phyloP scores from a whole-genome alignment of 2,888 invertebrate species.

The Carabus problematicus region DNA sequence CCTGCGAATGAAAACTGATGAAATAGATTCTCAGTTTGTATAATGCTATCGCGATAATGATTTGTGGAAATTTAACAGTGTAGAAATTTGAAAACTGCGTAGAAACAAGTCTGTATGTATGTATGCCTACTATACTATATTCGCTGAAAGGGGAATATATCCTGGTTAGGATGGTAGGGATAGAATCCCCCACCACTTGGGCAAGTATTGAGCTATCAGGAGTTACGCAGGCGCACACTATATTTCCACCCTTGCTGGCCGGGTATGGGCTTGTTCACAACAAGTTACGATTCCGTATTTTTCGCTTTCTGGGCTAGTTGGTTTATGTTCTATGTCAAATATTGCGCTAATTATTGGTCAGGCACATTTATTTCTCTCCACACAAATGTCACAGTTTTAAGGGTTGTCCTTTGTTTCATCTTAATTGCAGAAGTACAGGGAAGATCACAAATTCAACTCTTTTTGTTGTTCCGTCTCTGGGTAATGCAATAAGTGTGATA shows the following conservation, averaged over 20 bases:
- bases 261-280: conserved; percentile 33
- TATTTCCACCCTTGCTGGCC: conserved; percentile 22
- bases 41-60: too few relatives aligned
- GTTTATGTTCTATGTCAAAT: conserved; percentile 24
- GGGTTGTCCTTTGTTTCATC: too few relatives aligned
- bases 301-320: conserved; percentile 29
- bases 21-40: too few relatives aligned
- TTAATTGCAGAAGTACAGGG: too few relatives aligned
- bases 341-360: conserved; percentile 23
- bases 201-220: conserved; percentile 36
- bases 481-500: too few relatives aligned
- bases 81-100: too few relatives aligned
- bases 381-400: background rate
- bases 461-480: too few relatives aligned
- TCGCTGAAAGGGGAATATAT: conserved; percentile 24
- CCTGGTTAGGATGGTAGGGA: conserved; percentile 7
- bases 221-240: conserved; percentile 28
- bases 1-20: too few relatives aligned
- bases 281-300: conserved; percentile 12
- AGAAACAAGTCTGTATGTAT: too few relatives aligned
- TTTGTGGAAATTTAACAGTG: too few relatives aligned
- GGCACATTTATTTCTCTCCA: background rate
- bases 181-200: conserved; percentile 18
- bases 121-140: background rate
- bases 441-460: too few relatives aligned